A percentile compares a stretch with the other conserved stretches of the same genome.
phyloP scores from a whole-genome alignment of 2,113 vertebrate genomes.

The Charadrius vociferus region DNA sequence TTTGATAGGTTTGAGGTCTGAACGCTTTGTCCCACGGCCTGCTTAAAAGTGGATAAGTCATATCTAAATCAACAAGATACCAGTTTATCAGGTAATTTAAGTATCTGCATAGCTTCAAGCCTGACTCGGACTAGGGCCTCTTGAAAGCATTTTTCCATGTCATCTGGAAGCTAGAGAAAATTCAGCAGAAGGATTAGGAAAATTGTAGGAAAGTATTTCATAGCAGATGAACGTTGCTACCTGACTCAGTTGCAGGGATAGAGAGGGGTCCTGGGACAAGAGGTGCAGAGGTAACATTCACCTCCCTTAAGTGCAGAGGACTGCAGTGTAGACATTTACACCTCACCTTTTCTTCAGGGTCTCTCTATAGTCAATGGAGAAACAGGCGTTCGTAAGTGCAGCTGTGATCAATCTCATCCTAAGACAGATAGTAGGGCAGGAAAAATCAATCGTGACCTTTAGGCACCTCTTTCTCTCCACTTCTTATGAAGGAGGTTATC shows the following conservation, averaged over 20 bases:
- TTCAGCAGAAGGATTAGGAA: neutral
- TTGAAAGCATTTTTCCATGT: neutral
- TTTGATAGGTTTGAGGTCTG: neutral
- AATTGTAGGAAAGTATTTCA: neutral
- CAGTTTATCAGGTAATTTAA: neutral
- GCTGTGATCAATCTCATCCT: neutral
- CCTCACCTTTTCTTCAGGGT: neutral
- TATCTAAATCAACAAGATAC: neutral
- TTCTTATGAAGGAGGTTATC: neutral
- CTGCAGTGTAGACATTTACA: neutral
- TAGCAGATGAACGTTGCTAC: neutral
- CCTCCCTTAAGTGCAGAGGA: neutral
- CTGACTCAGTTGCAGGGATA: neutral
- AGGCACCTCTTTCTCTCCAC: neutral
- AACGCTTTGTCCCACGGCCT: neutral
- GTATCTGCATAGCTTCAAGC: neutral
- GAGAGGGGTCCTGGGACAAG: neutral
- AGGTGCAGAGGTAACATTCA: neutral
- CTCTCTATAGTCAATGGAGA: neutral
- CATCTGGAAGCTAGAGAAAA: neutral
- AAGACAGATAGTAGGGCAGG: neutral
- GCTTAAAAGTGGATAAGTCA: neutral
- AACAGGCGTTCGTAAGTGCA: neutral
- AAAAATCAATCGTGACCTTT: neutral
- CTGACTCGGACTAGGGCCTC: neutral